Conservation (phyloP, 1,140 invertebrate species). For the Leptonema lineaticorne region DNA sequence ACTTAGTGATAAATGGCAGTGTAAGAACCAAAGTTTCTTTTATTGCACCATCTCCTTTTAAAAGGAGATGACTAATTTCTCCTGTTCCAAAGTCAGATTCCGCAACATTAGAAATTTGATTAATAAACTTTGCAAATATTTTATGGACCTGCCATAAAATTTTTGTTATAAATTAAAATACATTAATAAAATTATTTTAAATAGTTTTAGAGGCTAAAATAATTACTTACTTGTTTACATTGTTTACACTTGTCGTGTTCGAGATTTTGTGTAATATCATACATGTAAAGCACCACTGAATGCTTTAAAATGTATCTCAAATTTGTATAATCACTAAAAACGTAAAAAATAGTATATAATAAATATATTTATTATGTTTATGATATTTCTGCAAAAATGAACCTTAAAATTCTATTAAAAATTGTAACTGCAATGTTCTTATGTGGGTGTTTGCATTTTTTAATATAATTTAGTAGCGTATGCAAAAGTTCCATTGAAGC, state of each 20-base stretch:
- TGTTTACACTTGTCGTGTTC: slow-evolving; percentile 48
- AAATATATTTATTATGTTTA: background rate
- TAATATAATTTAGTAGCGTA: slow-evolving; percentile 49
- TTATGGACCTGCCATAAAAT: slow-evolving; percentile 44
- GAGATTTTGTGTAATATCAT: slow-evolving; percentile 27
- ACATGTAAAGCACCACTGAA: slow-evolving; percentile 27
- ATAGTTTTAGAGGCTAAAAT: slow-evolving; percentile 8
- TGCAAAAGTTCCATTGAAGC: slow-evolving; percentile 45
- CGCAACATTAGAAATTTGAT: slow-evolving; percentile 51
- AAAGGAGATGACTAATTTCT: slow-evolving; percentile 57
- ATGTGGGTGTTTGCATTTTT: slow-evolving; percentile 48
- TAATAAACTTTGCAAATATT: slow-evolving; percentile 49
- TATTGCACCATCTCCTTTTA: slow-evolving; percentile 49
- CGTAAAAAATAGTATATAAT: slow-evolving; percentile 11
- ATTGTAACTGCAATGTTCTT: slow-evolving; percentile 49
- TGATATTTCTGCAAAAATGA: background rate
- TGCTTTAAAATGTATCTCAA: slow-evolving; percentile 31
- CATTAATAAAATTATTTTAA: background rate
- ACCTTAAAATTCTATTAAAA: slow-evolving; percentile 51
- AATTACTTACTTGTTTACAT: slow-evolving; percentile 49
- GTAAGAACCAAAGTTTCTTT: slow-evolving; percentile 55
- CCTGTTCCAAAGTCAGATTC: slow-evolving; percentile 58
- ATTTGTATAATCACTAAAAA: slow-evolving; percentile 30
- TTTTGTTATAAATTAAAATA: slow-evolving; percentile 2
- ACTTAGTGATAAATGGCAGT: slow-evolving; percentile 59